These are phyloP conservation scores for Globia sparganii DNA, from an alignment of 2,888 invertebrate genomes.

Conservation along the genomic window DNA sequence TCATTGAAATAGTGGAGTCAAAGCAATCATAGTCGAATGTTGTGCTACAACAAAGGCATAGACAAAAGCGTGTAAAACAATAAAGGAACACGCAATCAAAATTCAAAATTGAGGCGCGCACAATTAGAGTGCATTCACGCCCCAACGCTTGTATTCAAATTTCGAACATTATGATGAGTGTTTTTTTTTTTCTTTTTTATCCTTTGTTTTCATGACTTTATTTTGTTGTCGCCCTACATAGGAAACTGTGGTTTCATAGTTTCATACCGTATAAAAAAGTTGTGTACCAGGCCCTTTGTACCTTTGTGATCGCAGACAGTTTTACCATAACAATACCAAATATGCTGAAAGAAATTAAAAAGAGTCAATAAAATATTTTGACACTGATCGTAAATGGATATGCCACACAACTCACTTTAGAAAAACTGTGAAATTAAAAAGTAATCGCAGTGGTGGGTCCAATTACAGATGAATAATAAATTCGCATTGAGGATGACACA, in stretches of 20 bases:
- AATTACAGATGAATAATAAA: slow-evolving; percentile 58
- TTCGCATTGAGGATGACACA: slow-evolving; percentile 50
- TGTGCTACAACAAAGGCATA: slow-evolving; percentile 63
- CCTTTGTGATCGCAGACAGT: not conserved
- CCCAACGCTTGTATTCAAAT: slow-evolving; percentile 87
- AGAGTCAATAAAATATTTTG: slow-evolving; percentile 31
- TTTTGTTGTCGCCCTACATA: slow-evolving; percentile 47
- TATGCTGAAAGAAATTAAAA: slow-evolving; percentile 1
- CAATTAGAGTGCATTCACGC: slow-evolving; percentile 84
- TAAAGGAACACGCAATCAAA: slow-evolving; percentile 82
- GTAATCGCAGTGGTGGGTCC: slow-evolving; percentile 21
- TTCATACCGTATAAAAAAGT: slow-evolving; percentile 33
- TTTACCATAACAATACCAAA: slow-evolving; percentile 2
- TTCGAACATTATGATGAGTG: slow-evolving; percentile 74
- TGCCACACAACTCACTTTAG: not conserved
- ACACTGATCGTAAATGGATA: slow-evolving; percentile 21
- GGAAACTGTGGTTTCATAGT: slow-evolving; percentile 44
- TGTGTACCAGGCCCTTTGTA: not conserved
- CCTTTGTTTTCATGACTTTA: slow-evolving; percentile 73
- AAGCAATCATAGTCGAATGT: slow-evolving; percentile 64
- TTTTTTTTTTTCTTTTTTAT: slow-evolving; percentile 61
- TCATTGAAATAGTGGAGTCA: slow-evolving; percentile 52
- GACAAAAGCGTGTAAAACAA: slow-evolving; percentile 84
- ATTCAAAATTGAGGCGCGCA: slow-evolving; percentile 82
- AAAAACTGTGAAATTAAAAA: slow-evolving; percentile 37